Evolutionary conservation across 1,140 invertebrate species (phyloP).

Genomic region (Drosophila auraria): DNA sequence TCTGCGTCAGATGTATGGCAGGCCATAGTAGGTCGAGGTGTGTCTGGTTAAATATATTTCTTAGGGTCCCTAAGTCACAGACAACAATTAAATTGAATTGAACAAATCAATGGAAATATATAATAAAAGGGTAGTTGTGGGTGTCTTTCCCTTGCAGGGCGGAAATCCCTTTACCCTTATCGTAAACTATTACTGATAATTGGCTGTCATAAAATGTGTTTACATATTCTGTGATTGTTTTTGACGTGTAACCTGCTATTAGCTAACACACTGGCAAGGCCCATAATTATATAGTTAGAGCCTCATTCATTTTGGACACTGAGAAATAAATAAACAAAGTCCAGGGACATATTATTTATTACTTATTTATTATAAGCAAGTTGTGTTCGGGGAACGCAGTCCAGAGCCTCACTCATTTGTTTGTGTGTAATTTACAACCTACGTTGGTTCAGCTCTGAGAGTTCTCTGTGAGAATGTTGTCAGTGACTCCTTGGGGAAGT

Average conservation of each 20-base stretch:
- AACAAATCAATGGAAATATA: too few species aligned
- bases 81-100: too few species aligned
- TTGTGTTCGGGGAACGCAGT: not conserved
- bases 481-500: not conserved
- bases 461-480: not conserved
- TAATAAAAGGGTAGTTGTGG: not conserved
- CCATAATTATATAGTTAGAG: conserved; percentile 7
- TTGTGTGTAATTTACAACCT: not conserved
- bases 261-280: not conserved
- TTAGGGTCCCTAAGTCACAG: too few species aligned
- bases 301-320: not conserved
- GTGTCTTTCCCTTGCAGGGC: too few species aligned
- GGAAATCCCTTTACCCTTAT: not conserved
- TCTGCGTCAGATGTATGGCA: conserved; percentile 65
- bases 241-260: not conserved
- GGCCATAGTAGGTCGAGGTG: not conserved
- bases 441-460: not conserved
- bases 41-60: too few species aligned
- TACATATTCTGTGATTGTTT: not conserved
- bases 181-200: not conserved
- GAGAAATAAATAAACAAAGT: not conserved
- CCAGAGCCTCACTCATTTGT: too few species aligned
- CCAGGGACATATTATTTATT: not conserved
- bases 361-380: not conserved
- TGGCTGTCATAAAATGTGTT: conserved; percentile 1